Conservation (phyloP, 2,113 vertebrate species). For the Glaucidium brasilianum region DNA sequence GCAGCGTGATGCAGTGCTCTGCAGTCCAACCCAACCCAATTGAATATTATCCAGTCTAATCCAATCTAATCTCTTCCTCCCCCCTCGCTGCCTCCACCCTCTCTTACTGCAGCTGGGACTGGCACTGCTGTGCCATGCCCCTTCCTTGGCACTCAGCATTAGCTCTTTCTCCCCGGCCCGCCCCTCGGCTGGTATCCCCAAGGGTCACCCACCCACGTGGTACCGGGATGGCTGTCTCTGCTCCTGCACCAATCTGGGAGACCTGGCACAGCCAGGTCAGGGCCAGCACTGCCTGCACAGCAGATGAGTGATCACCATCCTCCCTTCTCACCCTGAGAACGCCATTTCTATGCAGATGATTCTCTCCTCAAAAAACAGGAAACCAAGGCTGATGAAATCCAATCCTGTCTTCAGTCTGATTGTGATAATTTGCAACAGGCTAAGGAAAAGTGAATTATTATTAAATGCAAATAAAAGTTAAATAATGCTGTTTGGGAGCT, state of each 20-base stretch:
- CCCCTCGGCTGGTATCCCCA: accelerated
- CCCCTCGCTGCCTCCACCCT: not conserved
- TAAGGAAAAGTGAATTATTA: not conserved
- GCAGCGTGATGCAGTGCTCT: not conserved
- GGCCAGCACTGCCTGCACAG: accelerated
- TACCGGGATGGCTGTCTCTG: accelerated
- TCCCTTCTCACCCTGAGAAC: not conserved
- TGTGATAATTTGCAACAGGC: not conserved
- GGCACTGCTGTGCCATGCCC: not conserved
- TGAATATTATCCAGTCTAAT: accelerated
- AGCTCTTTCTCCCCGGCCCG: not conserved
- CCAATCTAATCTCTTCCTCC: not conserved
- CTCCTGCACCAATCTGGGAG: not conserved
- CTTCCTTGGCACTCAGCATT: not conserved
- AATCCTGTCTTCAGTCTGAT: not conserved
- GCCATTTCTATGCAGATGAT: not conserved
- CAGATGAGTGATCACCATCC: not conserved
- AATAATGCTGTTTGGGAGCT: not conserved
- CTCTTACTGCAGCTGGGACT: not conserved
- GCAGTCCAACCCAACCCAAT: too few species aligned
- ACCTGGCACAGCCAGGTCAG: not conserved
- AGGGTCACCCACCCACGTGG: accelerated
- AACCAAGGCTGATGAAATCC: not conserved
- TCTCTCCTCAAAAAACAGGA: not conserved
- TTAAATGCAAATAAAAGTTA: slow-evolving; percentile 24